These are phyloP conservation scores for Eospalax fontanierii DNA, from an alignment of 2,797 vertebrate species.

Conservation along the genomic window DNA sequence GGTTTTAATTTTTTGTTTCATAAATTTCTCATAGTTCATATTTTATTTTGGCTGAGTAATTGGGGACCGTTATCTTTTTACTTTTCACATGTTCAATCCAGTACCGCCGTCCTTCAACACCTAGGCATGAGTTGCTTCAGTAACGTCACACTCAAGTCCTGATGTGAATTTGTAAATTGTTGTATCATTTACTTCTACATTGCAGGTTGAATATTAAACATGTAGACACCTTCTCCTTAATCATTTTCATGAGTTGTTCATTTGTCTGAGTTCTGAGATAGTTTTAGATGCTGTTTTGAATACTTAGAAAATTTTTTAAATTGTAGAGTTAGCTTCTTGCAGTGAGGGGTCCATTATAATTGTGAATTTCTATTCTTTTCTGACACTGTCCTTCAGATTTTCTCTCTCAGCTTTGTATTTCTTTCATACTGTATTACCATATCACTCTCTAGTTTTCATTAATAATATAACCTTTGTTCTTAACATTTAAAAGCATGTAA, in stretches of 20 bases:
- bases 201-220: neutral
- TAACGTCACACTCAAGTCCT: neutral
- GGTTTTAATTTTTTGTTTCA: neutral
- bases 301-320: neutral
- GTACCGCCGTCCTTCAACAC: neutral
- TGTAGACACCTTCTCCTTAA: neutral
- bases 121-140: neutral
- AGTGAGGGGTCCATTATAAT: neutral
- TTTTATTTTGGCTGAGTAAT: constrained; percentile 43
- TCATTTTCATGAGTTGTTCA: neutral
- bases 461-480: neutral
- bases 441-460: neutral
- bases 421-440: neutral
- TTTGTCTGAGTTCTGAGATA: constrained; percentile 26
- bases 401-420: neutral
- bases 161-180: neutral
- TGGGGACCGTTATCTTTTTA: neutral
- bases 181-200: neutral
- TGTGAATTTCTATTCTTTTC: neutral
- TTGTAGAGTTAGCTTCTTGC: neutral
- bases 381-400: neutral
- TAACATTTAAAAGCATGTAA: neutral
- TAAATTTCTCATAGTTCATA: neutral
- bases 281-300: neutral
- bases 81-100: constrained; percentile 2